phyloP scores from a whole-genome alignment of 2,797 vertebrate genomes.

The Synaphobranchus kaupii region DNA sequence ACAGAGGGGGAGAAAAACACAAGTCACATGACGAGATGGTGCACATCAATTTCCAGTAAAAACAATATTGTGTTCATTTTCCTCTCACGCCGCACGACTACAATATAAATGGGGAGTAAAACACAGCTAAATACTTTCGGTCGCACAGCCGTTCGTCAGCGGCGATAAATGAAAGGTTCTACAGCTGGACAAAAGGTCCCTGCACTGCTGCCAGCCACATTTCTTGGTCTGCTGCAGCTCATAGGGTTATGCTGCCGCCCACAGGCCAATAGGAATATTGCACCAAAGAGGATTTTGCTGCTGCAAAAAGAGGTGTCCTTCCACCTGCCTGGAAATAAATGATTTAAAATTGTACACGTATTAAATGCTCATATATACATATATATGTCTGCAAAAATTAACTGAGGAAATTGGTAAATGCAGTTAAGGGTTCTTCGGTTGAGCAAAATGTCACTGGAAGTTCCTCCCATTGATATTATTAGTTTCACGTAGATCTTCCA shows the following conservation, averaged over 20 bases:
- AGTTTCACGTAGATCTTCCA: neutral
- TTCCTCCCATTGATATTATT: neutral
- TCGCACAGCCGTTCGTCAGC: slow-evolving; percentile 66
- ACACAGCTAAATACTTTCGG: slow-evolving; percentile 78
- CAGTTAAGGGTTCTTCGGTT: neutral
- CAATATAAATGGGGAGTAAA: slow-evolving; percentile 81
- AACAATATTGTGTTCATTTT: slow-evolving; percentile 80
- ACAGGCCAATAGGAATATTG: slow-evolving; percentile 50
- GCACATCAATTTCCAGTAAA: slow-evolving; percentile 90
- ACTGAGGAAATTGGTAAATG: neutral
- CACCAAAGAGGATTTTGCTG: slow-evolving; percentile 21
- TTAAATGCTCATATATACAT: neutral
- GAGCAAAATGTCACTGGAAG: neutral
- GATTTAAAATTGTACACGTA: neutral
- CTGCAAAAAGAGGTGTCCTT: neutral
- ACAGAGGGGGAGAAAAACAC: slow-evolving; percentile 81
- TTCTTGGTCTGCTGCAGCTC: slow-evolving; percentile 25
- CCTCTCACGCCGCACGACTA: slow-evolving; percentile 73
- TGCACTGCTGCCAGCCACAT: slow-evolving; percentile 31
- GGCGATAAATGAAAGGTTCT: slow-evolving; percentile 73
- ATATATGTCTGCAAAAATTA: neutral
- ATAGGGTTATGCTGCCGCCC: slow-evolving; percentile 71
- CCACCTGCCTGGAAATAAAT: slow-evolving; percentile 2
- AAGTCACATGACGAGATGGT: slow-evolving; percentile 89
- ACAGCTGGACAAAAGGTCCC: slow-evolving; percentile 62